phyloP scores from a whole-genome alignment of 2,113 vertebrate species.

The Numida meleagris region DNA sequence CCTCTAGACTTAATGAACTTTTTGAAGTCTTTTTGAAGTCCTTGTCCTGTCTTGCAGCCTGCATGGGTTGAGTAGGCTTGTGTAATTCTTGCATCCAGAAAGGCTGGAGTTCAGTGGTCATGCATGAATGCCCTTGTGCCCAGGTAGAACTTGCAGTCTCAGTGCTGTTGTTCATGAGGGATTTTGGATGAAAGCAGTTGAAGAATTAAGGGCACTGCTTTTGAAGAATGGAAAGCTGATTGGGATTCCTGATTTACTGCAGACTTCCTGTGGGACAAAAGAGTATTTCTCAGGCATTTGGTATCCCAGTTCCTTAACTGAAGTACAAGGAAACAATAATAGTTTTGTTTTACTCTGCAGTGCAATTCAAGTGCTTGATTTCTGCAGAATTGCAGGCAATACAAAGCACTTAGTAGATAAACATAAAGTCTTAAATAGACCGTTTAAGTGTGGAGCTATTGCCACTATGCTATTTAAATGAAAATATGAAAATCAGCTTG shows the following conservation, averaged over 20 bases:
- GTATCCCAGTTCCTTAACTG: background rate
- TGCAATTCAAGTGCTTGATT: background rate
- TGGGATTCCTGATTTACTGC: background rate
- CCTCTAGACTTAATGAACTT: background rate
- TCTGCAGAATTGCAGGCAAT: background rate
- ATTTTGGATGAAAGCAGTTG: background rate
- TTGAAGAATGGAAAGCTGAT: background rate
- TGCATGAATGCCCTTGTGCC: rapidly evolving
- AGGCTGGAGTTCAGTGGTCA: too few species aligned
- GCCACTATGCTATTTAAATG: background rate
- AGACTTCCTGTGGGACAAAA: background rate
- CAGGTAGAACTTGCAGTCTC: too few species aligned
- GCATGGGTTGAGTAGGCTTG: rapidly evolving
- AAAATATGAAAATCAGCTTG: background rate
- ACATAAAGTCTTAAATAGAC: background rate
- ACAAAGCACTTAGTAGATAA: background rate
- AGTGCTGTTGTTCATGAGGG: background rate
- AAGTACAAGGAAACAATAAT: background rate
- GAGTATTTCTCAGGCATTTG: background rate
- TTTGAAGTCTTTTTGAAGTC: too few species aligned
- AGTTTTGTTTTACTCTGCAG: background rate
- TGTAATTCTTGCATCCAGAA: rapidly evolving
- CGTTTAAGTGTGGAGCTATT: background rate
- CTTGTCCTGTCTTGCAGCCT: background rate
- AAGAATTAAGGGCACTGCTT: background rate